Evolutionary conservation across 2,888 invertebrate species (phyloP), one percentile per base, ranked within the genome.

Genomic region (Acleris emargana): DNA sequence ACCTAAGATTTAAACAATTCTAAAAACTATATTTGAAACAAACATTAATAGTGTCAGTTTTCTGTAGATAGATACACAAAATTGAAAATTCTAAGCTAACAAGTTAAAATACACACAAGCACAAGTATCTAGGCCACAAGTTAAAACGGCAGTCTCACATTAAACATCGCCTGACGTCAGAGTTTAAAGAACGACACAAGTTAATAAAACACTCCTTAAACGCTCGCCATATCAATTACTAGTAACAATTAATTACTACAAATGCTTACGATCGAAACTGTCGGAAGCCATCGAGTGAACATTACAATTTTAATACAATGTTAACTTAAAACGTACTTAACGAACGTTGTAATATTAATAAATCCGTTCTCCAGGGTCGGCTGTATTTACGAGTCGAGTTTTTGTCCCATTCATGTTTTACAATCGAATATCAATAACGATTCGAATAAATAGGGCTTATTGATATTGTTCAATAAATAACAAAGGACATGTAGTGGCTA

Each of bases 291-390:
- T 60, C 54, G 43, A 18, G 49, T 5, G 52, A 68, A 67, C 80
- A 82, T 81, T 78, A 81, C 80, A 77, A 77, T 79, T 81, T 82
- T 81, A 82, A 83, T 81, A 78, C 74, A 73, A 68, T 72, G 79
- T 78, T 61, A 45, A 22, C 16, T 32, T 13, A 13, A 49, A 42
- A 49, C 32, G 54, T 62, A 50, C 13, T 79, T 77, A 73, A 71
- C 68, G 71, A 68, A 72, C 71, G 69, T 73, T 75, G 71, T 73
- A 71, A 79, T 80, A 75, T 71, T 72, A 77, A 82, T 78, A 79
- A 76, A 75, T 69, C 67, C 63, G 47, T 67, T 72, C 73, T 73
- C 72, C 78, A 79, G 62, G 82, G 83, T 72, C 82, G 75, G 68
- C 61, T 69, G 68, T 67, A 63, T 75, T 79, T 78, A 76, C 73